Evolutionary conservation across 1,140 invertebrate genomes (phyloP).

Genomic region (Plectus sambesii): DNA sequence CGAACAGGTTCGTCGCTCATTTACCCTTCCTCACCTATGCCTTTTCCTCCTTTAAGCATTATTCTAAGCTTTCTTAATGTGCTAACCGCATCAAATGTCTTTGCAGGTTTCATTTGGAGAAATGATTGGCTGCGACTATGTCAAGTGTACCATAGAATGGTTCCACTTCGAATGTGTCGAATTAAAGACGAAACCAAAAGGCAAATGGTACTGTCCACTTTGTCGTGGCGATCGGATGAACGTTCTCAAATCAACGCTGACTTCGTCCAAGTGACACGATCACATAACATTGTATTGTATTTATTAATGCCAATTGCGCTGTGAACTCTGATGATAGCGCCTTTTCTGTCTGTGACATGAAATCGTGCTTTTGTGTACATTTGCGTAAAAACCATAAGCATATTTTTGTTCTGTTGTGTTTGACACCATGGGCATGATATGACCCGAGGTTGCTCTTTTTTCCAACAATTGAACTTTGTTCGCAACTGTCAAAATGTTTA

Average conservation of each 20-base stretch:
- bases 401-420: slow-evolving; percentile 4
- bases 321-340: slow-evolving; percentile 2
- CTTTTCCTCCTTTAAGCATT: slow-evolving; percentile 1
- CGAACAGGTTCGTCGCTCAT: slow-evolving; percentile 55
- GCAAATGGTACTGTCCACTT: slow-evolving; percentile 95
- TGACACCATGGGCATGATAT: slow-evolving; percentile 7
- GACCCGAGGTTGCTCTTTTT: neutral
- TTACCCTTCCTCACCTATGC: slow-evolving; percentile 4
- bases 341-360: slow-evolving; percentile 3
- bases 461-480: slow-evolving; percentile 9
- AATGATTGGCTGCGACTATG: slow-evolving; percentile 97
- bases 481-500: slow-evolving; percentile 1
- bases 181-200: slow-evolving; percentile 89
- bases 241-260: slow-evolving; percentile 67
- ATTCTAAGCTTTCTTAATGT: slow-evolving; percentile 12
- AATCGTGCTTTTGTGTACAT: neutral
- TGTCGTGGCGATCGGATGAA: slow-evolving; percentile 80
- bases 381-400: neutral
- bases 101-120: slow-evolving; percentile 88
- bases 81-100: too few relatives aligned
- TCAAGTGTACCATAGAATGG: slow-evolving; percentile 88
- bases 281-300: neutral
- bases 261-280: slow-evolving; percentile 8
- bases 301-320: neutral
- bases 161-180: slow-evolving; percentile 98